Base-by-base conservation (phyloP, 2,113 vertebrate genomes). In the Zingel zingel region DNA sequence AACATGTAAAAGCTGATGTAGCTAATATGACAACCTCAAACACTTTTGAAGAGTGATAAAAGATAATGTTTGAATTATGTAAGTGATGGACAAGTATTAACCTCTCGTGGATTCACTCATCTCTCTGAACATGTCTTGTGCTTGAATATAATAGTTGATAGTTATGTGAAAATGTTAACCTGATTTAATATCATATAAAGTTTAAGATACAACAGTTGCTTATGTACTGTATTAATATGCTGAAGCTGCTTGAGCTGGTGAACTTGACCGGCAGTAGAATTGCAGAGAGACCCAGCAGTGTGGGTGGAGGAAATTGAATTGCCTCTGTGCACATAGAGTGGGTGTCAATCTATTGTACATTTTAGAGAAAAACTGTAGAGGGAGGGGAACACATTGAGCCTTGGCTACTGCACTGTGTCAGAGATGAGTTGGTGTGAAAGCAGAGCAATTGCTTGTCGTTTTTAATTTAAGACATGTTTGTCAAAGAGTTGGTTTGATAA, bases 311-410 rank as follows among this genome's bases (percentile, higher is more conserved):
- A 94, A 92, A 93, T 91, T 86, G 90, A 91, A 90, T 91, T 85
- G 88, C 84, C 89, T 86, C 74, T 88, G 82, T 93, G 88, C 89
- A 89, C 89, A 89, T 88, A 88, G 84, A 87, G 91, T 93, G 92
- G 92, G 91, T 91, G 92, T 90, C 80, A 87, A 92, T 93, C 90
- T 89, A 86, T 92, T 93, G 87, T 92, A 89, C 85, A 89, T 91
- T 92, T 91, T 82, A 87, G 89, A 91, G 90, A 88, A 81, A 81
- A 92, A 89, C 87, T 90, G 88, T 85, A 56, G 74, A 81, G 73
- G 82, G 87, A 82, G 85, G 69, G 65, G 76, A 87, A 77, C 48
- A 69, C 86, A 73, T 71, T 77, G 84, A 85, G 79, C 83, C 74
- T 87, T 27, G 23, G 79, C 74, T 84, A 57, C 86, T 75, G 89